phyloP scores from a whole-genome alignment of 2,888 invertebrate species.

The Cephus rjabovi region DNA sequence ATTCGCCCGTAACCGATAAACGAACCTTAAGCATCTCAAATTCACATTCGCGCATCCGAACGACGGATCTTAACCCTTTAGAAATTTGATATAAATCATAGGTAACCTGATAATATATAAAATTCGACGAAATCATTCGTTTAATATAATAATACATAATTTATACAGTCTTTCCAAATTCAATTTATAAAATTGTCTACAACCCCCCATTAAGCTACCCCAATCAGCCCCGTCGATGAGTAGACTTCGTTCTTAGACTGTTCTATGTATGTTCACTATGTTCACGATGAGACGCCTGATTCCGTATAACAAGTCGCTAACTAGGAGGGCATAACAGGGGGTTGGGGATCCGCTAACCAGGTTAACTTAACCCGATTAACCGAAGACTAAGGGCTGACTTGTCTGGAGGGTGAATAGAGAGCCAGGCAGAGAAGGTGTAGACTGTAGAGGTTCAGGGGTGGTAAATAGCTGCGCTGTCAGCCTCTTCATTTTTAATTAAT shows the following conservation, averaged over 20 bases:
- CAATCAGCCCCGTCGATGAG: not conserved
- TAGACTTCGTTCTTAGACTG: not conserved
- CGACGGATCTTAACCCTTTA: not conserved
- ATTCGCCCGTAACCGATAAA: slow-evolving; percentile 42
- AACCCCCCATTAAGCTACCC: not conserved
- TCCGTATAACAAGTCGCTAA: slow-evolving; percentile 50
- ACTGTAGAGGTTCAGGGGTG: slow-evolving; percentile 25
- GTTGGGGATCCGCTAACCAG: slow-evolving; percentile 48
- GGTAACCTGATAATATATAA: not conserved
- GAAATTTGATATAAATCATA: not conserved
- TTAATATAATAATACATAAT: not conserved
- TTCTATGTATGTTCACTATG: not conserved
- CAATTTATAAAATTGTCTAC: not conserved
- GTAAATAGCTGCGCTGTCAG: slow-evolving; percentile 51
- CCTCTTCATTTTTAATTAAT: slow-evolving; percentile 58
- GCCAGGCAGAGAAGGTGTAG: not conserved
- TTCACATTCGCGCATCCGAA: not conserved
- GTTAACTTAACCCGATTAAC: slow-evolving; percentile 63
- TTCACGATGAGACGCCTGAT: slow-evolving; percentile 28
- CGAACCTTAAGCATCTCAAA: slow-evolving; percentile 15
- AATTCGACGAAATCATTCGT: not conserved
- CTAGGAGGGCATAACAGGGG: slow-evolving; percentile 47
- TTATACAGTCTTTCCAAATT: not conserved
- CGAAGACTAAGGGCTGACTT: slow-evolving; percentile 58
- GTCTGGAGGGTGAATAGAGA: slow-evolving; percentile 37